phyloP scores from a whole-genome alignment of 2,888 invertebrate genomes.

The Cheilosia grossa region DNA sequence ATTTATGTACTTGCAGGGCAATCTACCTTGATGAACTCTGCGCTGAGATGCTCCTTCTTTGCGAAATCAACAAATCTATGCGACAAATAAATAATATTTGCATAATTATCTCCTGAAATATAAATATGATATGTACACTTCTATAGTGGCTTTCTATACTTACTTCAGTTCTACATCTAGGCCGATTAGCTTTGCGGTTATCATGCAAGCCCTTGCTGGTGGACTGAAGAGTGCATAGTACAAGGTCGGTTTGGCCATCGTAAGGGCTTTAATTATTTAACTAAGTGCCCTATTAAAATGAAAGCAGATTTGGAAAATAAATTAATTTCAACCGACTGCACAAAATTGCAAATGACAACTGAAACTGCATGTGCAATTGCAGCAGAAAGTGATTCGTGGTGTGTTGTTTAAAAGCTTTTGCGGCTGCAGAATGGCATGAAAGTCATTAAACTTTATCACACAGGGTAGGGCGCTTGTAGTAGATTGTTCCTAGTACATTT shows the following conservation, averaged over 20 bases:
- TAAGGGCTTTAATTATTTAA: background rate
- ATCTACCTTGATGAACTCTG: conserved; percentile 82
- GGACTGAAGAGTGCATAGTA: conserved; percentile 83
- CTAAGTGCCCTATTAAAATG: background rate
- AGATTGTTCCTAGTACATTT: too few species aligned
- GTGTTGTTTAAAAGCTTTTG: conserved; percentile 20
- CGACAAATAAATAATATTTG: conserved; percentile 29
- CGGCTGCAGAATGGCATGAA: background rate
- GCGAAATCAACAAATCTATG: conserved; percentile 83
- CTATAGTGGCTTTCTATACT: conserved; percentile 44
- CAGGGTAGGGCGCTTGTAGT: too few species aligned
- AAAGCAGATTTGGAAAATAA: background rate
- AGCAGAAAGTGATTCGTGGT: background rate
- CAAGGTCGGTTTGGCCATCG: conserved; percentile 80
- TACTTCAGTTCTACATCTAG: conserved; percentile 82
- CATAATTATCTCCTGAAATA: conserved; percentile 21
- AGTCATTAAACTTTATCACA: too few species aligned
- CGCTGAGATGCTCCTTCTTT: conserved; percentile 81
- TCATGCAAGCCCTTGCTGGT: conserved; percentile 83
- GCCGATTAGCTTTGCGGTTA: conserved; percentile 83
- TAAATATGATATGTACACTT: background rate
- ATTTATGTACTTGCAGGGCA: background rate
- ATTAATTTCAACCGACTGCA: background rate
- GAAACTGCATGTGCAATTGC: conserved; percentile 6
- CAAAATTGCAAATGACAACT: conserved; percentile 17